phyloP scores from a whole-genome alignment of 2,888 invertebrate species.

The Dioctria rufipes region DNA sequence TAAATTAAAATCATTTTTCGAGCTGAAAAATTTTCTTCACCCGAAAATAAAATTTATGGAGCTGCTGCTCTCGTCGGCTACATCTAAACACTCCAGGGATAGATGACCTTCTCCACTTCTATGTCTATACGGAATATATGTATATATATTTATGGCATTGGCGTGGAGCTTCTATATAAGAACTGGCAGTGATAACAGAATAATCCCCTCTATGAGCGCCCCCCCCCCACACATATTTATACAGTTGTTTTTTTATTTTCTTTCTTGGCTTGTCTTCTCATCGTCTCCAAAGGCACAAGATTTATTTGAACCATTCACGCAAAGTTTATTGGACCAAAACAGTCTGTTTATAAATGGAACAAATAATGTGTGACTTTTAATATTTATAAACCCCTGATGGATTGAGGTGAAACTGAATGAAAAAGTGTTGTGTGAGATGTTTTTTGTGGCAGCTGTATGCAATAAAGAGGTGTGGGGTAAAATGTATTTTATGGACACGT shows the following conservation, averaged over 20 bases:
- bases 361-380: neutral
- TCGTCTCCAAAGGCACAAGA: neutral
- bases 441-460: no score
- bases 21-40: neutral
- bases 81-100: neutral
- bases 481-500: no score
- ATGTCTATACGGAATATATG: no score
- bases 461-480: no score
- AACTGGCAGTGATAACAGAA: neutral
- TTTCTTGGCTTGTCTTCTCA: neutral
- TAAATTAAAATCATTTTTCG: slow-evolving; percentile 24
- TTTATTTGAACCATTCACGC: slow-evolving; percentile 6
- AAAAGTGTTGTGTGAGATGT: no score
- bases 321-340: slow-evolving; percentile 3
- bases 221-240: neutral
- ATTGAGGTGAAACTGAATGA: no score
- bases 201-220: neutral
- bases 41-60: slow-evolving; percentile 3
- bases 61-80: neutral
- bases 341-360: slow-evolving; percentile 4
- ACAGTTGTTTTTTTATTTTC: neutral
- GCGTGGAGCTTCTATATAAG: neutral
- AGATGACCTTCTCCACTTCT: neutral
- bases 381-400: no score
- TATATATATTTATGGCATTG: no score